Evolutionary conservation across 2,113 vertebrate genomes (phyloP), one percentile per base, ranked within the genome.

Genomic region (Phyllostomus hastatus): DNA sequence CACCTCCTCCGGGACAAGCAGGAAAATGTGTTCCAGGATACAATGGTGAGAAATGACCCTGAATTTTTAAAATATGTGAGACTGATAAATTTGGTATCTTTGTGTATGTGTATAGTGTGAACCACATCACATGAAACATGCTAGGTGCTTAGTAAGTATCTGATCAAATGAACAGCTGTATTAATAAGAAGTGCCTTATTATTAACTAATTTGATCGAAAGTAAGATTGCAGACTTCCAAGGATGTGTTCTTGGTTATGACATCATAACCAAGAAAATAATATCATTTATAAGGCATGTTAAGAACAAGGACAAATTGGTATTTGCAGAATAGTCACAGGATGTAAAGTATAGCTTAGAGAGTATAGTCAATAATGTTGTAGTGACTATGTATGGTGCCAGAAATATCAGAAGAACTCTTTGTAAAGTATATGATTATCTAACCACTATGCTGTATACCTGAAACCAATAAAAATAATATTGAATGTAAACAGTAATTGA

Each of bases 21-120:
- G 99, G 99, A 69, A 99, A 99, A 97, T 98, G 99, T 12, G 99
- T 99, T 64, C 99, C 99, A 75, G 99, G 99, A 89, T 99, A 99
- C 96, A 99, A 99, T 50, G 99, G 99, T 99, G 98, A 98, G 98
- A 93, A 61, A 67, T 78, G 48, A 81, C 9, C 3, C 11, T 67
- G 12, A 43, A 31, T n/a, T 70, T 91, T 90, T 69, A 5, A 88
- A 90, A 79, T 76, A 61, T 33, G 0, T 41, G n/a, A 70, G 75
- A 5, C 46, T 92, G 69, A 78, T 46, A 54, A 46, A 84, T 50
- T 67, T 81, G 31, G 1, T 31, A 4, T 72, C 79, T 52, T 46
- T 26, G 2, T n/a, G 33, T 35, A 7, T 52, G 2, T 50, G 15
- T 17, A 31, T 79, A 46, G 3, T 75, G 1, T 28, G 1, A 61